Evolutionary conservation across 2,113 vertebrate genomes (phyloP).

Genomic region (Atherinomorus stipes): DNA sequence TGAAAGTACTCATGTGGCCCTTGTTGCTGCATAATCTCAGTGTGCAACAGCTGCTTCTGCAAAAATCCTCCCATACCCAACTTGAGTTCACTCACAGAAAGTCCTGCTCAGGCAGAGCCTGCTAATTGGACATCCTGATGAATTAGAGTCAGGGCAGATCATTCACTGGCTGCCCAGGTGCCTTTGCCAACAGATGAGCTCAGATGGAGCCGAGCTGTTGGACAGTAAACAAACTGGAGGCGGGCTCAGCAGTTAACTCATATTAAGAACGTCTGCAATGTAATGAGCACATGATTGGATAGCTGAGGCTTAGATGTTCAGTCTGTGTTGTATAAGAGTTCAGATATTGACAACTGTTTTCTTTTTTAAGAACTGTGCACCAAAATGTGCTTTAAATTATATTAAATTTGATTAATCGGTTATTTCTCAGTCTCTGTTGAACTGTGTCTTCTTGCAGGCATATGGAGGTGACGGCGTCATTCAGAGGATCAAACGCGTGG

Average conservation of each 20-base stretch:
- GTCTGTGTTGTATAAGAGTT: too few species aligned
- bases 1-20: slow-evolving; percentile 14
- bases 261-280: slow-evolving; percentile 31
- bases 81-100: slow-evolving; percentile 16
- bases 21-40: not conserved
- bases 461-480: slow-evolving; percentile 94
- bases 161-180: slow-evolving; percentile 46
- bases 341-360: too few species aligned
- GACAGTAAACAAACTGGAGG: slow-evolving; percentile 35
- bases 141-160: slow-evolving; percentile 54
- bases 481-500: slow-evolving; percentile 93
- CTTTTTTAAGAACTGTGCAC: too few species aligned
- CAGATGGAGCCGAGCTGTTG: slow-evolving; percentile 33
- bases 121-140: slow-evolving; percentile 67
- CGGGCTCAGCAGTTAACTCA: slow-evolving; percentile 20
- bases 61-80: slow-evolving; percentile 11
- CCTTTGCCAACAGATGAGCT: slow-evolving; percentile 45
- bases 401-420: too few species aligned
- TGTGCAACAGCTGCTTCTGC: slow-evolving; percentile 39
- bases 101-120: slow-evolving; percentile 39
- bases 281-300: not conserved
- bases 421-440: not conserved
- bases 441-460: slow-evolving; percentile 83
- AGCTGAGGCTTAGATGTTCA: too few species aligned
- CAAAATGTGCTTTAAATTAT: too few species aligned